Evolutionary conservation across 2,113 vertebrate species (phyloP).

Genomic region (Psilopsiagon aurifrons): DNA sequence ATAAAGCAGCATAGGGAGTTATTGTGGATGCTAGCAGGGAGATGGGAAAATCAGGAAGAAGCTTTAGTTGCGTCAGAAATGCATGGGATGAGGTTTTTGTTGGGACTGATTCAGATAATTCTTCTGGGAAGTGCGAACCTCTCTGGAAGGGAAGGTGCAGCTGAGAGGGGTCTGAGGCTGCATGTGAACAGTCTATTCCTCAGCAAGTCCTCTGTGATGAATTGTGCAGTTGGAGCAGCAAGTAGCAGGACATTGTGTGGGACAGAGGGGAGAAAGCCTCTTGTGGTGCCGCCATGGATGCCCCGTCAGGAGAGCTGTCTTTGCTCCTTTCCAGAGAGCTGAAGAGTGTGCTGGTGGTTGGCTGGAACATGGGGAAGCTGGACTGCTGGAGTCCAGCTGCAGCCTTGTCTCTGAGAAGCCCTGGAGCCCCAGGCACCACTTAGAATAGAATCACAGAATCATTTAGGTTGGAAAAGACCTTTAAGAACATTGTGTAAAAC

Average conservation of each 20-base stretch:
- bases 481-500: neutral
- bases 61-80: neutral
- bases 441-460: neutral
- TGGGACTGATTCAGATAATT: neutral
- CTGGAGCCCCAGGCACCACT: neutral
- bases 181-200: neutral
- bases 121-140: neutral
- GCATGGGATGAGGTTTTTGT: neutral
- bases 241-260: neutral
- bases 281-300: rapidly evolving
- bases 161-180: neutral
- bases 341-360: neutral
- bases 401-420: neutral
- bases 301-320: neutral
- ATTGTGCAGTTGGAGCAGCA: neutral
- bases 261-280: neutral
- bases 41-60: neutral
- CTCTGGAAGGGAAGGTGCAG: neutral
- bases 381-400: neutral
- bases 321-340: neutral
- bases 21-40: neutral
- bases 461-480: neutral
- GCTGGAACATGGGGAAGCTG: neutral
- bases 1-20: neutral
- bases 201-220: neutral